Base-by-base conservation (phyloP, 1,140 invertebrate species). In the Orchestia grillus region DNA sequence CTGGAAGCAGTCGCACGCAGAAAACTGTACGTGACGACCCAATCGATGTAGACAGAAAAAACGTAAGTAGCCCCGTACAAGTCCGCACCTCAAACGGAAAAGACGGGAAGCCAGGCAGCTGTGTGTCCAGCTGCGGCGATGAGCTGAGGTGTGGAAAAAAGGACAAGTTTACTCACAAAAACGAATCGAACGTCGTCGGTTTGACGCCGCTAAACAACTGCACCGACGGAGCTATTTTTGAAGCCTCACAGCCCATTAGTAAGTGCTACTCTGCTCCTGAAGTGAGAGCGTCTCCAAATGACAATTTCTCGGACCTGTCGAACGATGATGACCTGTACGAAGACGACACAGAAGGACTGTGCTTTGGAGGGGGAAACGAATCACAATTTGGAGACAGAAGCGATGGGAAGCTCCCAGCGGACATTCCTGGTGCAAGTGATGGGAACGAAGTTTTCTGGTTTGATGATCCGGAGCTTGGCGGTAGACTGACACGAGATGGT, bases 261-360 rank as follows among this genome's bases (percentile, higher is more conserved):
- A 91, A 91, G 28, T 91, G 88, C 42, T 43, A 44, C 41, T 91
- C 88, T 42, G 88, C 88, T 91, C 88, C 88, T 42, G 88, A 91
- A 91, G 88, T 91, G 88, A 91, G 88, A 11, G 36, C 11, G 0
- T 11, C 44, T 42, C 45, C 41, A 43, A 42, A 8, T 8, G 88
- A 91, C 44, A 91, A 44, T 91, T 91, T 42, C 11, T 91, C 88
- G 41, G 88, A 42, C 36, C 44, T 91, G 41, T 91, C 88, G 11
- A 91, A 91, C 88, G 88, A 91, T 8, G 88, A 91, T 43, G 41
- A 91, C 88, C 88, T 42, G 41, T 91, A 42, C 44, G 88, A 91
- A 15, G 44, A 91, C 28, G 88, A 91, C 28, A 91, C 88, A 15
- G 88, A 91, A 91, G 88, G 88, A 11, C 88, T 91, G 6, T 91